Base-by-base conservation (phyloP, 37 sponge, comb jelly and placozoan genomes). In the Tethya wilhelma region DNA sequence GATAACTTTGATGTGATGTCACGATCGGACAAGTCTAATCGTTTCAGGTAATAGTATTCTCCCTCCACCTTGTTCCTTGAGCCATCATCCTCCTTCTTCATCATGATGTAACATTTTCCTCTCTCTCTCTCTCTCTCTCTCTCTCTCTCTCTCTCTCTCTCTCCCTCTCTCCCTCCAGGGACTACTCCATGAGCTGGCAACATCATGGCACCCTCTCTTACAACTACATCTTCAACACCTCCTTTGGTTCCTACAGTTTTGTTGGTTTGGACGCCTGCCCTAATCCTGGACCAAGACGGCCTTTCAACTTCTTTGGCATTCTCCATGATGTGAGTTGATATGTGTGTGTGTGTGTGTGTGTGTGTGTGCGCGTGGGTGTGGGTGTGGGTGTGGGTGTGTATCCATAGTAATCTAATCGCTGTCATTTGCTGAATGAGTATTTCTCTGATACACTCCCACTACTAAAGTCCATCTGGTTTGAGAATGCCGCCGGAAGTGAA, bases 301-400 rank as follows among this genome's bases (percentile, higher is more conserved):
- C 97, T 2, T 96, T 63, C 75, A 96, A 96, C 44, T 96, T 96
- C 77, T 96, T 96, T 89, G 97, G 97, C 7, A 43, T 88, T 17
- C 44, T 96, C 30, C 74, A 84, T 66, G 88, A 93, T 9, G 90
- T 93, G 39, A 75, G 71, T 30, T 69, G 22, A 11, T 69, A 26
- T 6, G 5, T 40, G 1, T 26, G 22, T 40, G 36, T 30, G 4
- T 26, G n/a, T n/a, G n/a, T n/a, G n/a, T n/a, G n/a, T n/a, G n/a
- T n/a, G n/a, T n/a, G n/a, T n/a, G n/a, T n/a, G n/a, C n/a, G n/a
- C n/a, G n/a, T n/a, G n/a, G n/a, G n/a, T n/a, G n/a, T n/a, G n/a
- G n/a, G n/a, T n/a, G n/a, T n/a, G n/a, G n/a, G n/a, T n/a, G n/a
- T n/a, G n/a, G n/a, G n/a, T n/a, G n/a, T n/a, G n/a, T n/a, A n/a